Evolutionary conservation across 2,888 invertebrate species (phyloP), one percentile per base, ranked within the genome.

Genomic region (Limenitis camilla): DNA sequence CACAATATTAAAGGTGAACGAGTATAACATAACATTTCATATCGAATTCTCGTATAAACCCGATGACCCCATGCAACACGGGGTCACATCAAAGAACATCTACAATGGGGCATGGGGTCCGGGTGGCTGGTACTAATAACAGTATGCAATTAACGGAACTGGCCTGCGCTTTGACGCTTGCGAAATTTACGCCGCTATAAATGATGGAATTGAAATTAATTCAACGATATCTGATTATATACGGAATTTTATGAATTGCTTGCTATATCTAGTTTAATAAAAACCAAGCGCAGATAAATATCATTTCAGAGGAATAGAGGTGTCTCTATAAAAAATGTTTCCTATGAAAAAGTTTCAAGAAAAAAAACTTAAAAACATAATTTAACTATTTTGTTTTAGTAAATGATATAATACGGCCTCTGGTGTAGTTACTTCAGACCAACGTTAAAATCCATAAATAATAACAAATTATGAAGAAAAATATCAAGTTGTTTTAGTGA

Each of bases 81-180:
- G 33, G 58, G 52, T 60, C 58, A 47, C 41, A 60, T 53, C 58
- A 56, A 52, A 55, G 59, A 56, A 50, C 53, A 53, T 55, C 44
- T 47, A 60, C 59, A 60, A 60, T 60, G 44, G 52, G 39, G 51
- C 51, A 53, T 45, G 52, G 39, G 31, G 38, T 53, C 47, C 48
- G 43, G n/a, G n/a, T n/a, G n/a, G n/a, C n/a, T n/a, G n/a, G 43
- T 48, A 54, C 60, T 60, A 59, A 56, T 61, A 58, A 56, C 62
- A 56, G 62, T 45, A 30, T 53, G 58, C 61, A 60, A 60, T 60
- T 58, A 59, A 60, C 58, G 45, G 65, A 55, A 62, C 65, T 61
- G 55, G 53, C 54, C 56, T 50, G 44, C 40, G 46, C 46, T 55
- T 54, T 56, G 56, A 54, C 56, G 56, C 51, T 56, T 60, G 59